Evolutionary conservation across 2,113 vertebrate genomes (phyloP).

Genomic region (Ctenodactylus gundi): DNA sequence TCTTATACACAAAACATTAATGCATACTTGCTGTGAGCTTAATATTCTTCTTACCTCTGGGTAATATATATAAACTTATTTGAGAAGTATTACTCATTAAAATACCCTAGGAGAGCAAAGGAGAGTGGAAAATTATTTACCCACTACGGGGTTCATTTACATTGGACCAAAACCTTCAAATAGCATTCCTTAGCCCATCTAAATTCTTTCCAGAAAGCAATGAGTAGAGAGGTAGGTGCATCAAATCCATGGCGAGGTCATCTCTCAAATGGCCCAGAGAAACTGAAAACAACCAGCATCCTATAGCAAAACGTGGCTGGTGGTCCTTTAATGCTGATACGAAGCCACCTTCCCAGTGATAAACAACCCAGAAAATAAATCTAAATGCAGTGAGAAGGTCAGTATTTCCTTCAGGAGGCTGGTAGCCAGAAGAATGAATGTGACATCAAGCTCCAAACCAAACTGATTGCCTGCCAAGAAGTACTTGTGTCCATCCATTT

Average conservation of each 20-base stretch:
- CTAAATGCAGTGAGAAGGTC: slow-evolving; percentile 38
- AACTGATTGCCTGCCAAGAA: slow-evolving; percentile 68
- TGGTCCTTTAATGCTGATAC: background rate
- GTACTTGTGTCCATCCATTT: slow-evolving; percentile 36
- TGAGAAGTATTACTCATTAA: slow-evolving; percentile 71
- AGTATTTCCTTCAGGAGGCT: slow-evolving; percentile 45
- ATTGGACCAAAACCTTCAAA: slow-evolving; percentile 69
- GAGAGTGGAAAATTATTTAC: slow-evolving; percentile 66
- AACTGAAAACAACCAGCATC: slow-evolving; percentile 1
- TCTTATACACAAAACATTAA: background rate
- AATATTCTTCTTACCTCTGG: slow-evolving; percentile 55
- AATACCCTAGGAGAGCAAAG: slow-evolving; percentile 64
- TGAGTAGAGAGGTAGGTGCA: slow-evolving; percentile 64
- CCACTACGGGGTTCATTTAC: slow-evolving; percentile 74
- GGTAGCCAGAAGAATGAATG: slow-evolving; percentile 56
- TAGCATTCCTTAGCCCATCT: slow-evolving; percentile 63
- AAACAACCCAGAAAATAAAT: slow-evolving; percentile 42
- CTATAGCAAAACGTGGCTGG: background rate
- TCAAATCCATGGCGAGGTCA: slow-evolving; percentile 66
- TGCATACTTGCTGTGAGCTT: slow-evolving; percentile 61
- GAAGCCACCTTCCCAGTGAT: background rate
- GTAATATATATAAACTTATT: slow-evolving; percentile 57
- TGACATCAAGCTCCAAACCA: slow-evolving; percentile 70
- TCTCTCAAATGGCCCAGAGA: slow-evolving; percentile 51
- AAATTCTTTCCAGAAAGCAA: slow-evolving; percentile 68